Conservation (phyloP, 2,888 invertebrate species). For the Acleris sparsana region DNA sequence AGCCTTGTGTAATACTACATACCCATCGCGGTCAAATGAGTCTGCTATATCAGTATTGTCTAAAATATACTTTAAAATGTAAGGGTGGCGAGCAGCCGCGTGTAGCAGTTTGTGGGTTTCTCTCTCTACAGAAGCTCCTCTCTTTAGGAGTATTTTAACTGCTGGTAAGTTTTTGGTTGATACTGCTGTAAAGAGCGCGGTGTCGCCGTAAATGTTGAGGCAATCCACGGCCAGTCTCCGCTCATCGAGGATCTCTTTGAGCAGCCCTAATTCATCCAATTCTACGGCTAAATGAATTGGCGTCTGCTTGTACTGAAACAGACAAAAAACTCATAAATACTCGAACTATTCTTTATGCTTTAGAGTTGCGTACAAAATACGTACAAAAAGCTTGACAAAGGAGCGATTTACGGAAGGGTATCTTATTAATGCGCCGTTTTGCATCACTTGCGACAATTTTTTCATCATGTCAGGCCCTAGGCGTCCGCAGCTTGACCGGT, state of each 20-base stretch:
- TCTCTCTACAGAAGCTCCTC: background rate
- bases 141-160: background rate
- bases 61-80: constrained; percentile 2
- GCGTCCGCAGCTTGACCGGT: background rate
- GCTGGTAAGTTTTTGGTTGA: background rate
- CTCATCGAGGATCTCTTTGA: background rate
- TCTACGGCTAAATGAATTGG: background rate
- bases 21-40: background rate
- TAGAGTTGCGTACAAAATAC: background rate
- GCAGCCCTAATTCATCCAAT: background rate
- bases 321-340: background rate
- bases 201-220: background rate
- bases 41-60: background rate
- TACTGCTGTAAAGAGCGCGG: background rate
- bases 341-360: background rate
- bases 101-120: background rate
- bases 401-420: background rate
- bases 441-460: no score
- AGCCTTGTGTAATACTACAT: constrained; percentile 2
- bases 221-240: background rate
- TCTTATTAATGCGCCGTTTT: background rate
- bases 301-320: background rate
- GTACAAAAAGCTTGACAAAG: background rate
- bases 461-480: background rate
- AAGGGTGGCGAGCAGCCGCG: background rate